A percentile compares a stretch with the other conserved stretches of the same genome.
Conservation (phyloP, 2,113 vertebrate genomes). For the Hippocampus mohnikei region DNA sequence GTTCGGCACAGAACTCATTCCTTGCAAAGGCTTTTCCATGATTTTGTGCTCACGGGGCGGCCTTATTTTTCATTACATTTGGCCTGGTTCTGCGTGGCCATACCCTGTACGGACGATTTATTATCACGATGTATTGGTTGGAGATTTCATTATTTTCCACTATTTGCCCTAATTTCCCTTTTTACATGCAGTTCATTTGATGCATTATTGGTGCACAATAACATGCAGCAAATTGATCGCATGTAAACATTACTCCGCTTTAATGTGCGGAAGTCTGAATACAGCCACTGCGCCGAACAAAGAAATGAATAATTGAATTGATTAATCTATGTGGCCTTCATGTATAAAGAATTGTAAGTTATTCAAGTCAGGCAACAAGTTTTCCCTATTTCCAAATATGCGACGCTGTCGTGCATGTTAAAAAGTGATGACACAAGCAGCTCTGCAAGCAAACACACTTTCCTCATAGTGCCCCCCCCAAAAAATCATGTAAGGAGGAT, state of each 20-base stretch:
- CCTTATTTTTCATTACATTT: neutral
- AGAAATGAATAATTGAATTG: neutral
- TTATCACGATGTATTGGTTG: no score
- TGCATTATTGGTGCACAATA: neutral
- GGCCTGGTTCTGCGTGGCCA: neutral
- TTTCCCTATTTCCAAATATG: slow-evolving; percentile 5
- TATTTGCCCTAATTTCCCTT: neutral
- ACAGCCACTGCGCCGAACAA: neutral
- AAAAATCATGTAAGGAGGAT: neutral
- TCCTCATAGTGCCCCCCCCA: neutral
- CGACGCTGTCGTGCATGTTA: slow-evolving; percentile 11
- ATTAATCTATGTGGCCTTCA: slow-evolving; percentile 10
- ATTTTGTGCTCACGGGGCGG: neutral
- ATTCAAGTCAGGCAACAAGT: slow-evolving; percentile 36
- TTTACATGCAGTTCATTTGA: neutral
- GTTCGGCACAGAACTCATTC: slow-evolving; percentile 8
- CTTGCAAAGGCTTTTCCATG: slow-evolving; percentile 9
- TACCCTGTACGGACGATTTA: neutral
- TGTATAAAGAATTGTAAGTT: slow-evolving; percentile 24
- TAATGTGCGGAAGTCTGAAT: no score
- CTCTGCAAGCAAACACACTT: neutral
- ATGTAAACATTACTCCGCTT: neutral
- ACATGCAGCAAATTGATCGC: neutral
- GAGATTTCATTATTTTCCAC: neutral
- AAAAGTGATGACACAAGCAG: slow-evolving; percentile 30